Evolutionary conservation across 2,113 vertebrate species (phyloP).

Genomic region (Ceyx margarethae): DNA sequence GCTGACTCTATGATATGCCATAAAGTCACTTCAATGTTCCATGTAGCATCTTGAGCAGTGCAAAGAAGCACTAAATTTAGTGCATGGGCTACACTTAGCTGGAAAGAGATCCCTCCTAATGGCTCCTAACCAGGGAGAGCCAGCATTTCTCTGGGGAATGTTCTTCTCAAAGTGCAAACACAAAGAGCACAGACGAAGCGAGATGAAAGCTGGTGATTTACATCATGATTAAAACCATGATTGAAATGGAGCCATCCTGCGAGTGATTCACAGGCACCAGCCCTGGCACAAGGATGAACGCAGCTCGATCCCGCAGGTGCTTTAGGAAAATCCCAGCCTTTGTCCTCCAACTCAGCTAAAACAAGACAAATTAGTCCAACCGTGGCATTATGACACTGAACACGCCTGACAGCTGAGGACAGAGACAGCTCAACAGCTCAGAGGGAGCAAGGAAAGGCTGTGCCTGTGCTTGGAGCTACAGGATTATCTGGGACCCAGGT

Average conservation of each 20-base stretch:
- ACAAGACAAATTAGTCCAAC: not conserved
- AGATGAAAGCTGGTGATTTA: slow-evolving; percentile 34
- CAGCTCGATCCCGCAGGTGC: not conserved
- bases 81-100: slow-evolving; percentile 27
- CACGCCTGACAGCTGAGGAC: not conserved
- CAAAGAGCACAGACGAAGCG: not conserved
- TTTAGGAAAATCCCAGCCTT: slow-evolving; percentile 27
- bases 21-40: slow-evolving; percentile 28
- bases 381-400: not conserved
- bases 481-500: not conserved
- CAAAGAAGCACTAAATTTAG: slow-evolving; percentile 40
- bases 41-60: slow-evolving; percentile 19
- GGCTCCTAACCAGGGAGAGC: not conserved
- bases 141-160: slow-evolving; percentile 23
- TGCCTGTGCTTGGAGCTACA: not conserved
- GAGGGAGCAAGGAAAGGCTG: not conserved
- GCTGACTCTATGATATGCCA: not conserved
- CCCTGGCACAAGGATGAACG: not conserved
- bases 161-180: slow-evolving; percentile 23
- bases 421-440: not conserved
- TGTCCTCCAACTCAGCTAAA: not conserved
- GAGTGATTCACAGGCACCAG: not conserved
- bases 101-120: slow-evolving; percentile 39
- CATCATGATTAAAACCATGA: not conserved
- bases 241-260: not conserved